Evolutionary conservation across 2,797 vertebrate species (phyloP).

Genomic region (Lacerta viridis): DNA sequence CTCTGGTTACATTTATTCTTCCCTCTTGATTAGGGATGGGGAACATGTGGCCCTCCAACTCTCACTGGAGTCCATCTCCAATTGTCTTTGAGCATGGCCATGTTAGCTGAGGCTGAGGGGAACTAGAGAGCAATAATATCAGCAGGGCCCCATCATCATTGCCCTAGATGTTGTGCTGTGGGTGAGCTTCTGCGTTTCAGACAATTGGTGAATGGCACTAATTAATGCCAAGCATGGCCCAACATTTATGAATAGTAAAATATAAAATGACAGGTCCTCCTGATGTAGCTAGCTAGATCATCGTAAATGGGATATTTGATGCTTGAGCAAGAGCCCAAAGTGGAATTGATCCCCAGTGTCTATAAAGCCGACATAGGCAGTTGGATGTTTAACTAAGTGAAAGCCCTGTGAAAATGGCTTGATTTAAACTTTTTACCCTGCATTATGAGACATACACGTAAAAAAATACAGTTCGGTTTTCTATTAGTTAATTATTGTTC

Average conservation of each 20-base stretch:
- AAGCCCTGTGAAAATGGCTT: slow-evolving; percentile 18
- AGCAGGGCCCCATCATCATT: too few species aligned
- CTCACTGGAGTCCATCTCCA: too few species aligned
- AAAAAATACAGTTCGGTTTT: background rate
- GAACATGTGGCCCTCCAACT: too few species aligned
- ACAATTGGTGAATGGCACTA: background rate
- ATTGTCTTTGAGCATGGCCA: too few species aligned
- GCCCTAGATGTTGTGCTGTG: background rate
- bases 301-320: background rate
- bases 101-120: too few species aligned
- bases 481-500: background rate
- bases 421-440: background rate
- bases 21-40: background rate
- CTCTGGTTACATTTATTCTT: slow-evolving; percentile 3
- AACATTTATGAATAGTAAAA: slow-evolving; percentile 1
- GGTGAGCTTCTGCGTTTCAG: background rate
- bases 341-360: slow-evolving; percentile 10
- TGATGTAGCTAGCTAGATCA: background rate
- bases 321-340: slow-evolving; percentile 8
- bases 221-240: background rate
- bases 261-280: background rate
- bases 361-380: background rate
- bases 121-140: too few species aligned
- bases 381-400: slow-evolving; percentile 25
- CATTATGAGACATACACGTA: background rate